Percentiles rank a stretch among this genome's conserved stretches.
These are phyloP conservation scores for Larimichthys polyactis DNA, from an alignment of 2,113 vertebrate species.

Conservation along the genomic window DNA sequence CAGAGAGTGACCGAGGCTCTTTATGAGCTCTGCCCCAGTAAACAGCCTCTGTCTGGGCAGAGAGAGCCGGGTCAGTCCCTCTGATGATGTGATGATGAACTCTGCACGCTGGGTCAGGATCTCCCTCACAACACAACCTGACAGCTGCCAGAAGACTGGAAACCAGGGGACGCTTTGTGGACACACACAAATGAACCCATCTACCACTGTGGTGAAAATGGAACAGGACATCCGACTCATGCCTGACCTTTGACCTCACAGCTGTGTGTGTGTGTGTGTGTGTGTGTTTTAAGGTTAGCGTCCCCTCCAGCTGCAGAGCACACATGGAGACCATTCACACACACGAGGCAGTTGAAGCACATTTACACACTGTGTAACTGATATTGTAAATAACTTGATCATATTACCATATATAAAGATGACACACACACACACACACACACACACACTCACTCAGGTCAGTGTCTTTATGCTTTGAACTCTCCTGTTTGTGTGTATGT, in stretches of 20 bases:
- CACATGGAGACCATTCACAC: slow-evolving; percentile 40
- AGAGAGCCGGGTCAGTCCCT: no score
- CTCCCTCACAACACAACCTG: no score
- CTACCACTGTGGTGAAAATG: slow-evolving; percentile 46
- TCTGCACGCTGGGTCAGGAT: no score
- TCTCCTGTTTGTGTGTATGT: no score
- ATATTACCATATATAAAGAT: slow-evolving; percentile 26
- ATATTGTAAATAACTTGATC: slow-evolving; percentile 50
- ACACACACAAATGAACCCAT: slow-evolving; percentile 9
- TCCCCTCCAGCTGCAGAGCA: slow-evolving; percentile 44
- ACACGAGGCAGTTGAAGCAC: slow-evolving; percentile 6
- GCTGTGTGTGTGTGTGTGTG: slow-evolving; percentile 21
- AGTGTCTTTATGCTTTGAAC: no score
- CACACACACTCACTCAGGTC: no score
- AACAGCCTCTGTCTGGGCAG: no score
- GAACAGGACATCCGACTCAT: slow-evolving; percentile 22
- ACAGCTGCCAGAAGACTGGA: no score
- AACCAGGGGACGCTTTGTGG: no score
- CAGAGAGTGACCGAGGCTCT: background rate
- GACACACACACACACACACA: no score
- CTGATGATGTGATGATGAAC: no score
- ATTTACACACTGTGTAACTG: slow-evolving; percentile 34
- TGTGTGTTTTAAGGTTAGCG: slow-evolving; percentile 22
- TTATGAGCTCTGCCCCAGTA: no score
- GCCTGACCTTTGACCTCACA: slow-evolving; percentile 44